Evolutionary conservation across 2,888 invertebrate genomes (phyloP).

Genomic region (Tipula lateralis): DNA sequence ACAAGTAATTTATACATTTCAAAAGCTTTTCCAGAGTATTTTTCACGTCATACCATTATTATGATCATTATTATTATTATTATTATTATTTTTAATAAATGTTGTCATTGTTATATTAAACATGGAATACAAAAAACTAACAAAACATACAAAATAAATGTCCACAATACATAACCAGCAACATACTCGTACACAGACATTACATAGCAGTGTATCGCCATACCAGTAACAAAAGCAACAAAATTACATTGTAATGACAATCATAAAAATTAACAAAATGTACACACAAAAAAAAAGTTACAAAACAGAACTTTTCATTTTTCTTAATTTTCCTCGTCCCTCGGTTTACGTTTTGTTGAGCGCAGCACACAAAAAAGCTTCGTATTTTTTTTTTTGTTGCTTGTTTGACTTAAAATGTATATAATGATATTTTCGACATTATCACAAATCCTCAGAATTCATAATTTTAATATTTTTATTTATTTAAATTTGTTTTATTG

Average conservation of each 20-base stretch:
- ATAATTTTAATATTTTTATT: not conserved
- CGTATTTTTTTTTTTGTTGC: not conserved
- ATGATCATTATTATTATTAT: not conserved
- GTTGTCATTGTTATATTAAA: not conserved
- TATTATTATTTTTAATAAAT: not conserved
- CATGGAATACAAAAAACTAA: not conserved
- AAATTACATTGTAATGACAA: not conserved
- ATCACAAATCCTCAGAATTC: not conserved
- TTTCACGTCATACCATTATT: not conserved
- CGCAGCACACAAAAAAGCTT: not conserved
- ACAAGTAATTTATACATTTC: constrained; percentile 1
- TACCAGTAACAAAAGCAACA: not conserved
- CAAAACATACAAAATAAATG: not conserved
- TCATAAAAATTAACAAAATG: not conserved
- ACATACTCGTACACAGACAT: too few species aligned
- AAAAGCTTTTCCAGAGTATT: not conserved
- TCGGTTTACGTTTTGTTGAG: not conserved
- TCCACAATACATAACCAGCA: not conserved
- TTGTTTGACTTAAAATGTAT: not conserved
- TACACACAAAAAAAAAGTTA: not conserved
- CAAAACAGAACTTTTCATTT: not conserved
- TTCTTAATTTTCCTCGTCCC: not conserved
- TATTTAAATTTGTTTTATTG: not conserved
- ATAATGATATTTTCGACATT: not conserved
- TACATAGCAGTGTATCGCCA: too few species aligned